Percentiles rank a stretch among this genome's conserved stretches.
phyloP scores from a whole-genome alignment of 2,113 vertebrate genomes.

The Anas platyrhynchos region DNA sequence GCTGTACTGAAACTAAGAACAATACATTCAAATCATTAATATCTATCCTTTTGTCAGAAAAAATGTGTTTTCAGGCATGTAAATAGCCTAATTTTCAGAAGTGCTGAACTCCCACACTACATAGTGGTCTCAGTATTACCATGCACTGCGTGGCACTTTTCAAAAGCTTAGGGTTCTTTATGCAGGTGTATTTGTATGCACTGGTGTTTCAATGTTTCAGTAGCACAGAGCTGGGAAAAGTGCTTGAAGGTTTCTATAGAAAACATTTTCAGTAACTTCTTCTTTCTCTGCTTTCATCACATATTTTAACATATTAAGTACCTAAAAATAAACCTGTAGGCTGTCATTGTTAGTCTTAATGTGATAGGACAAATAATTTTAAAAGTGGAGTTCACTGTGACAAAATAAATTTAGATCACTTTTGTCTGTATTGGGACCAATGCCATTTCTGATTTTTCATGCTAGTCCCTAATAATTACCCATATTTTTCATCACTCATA shows the following conservation, averaged over 20 bases:
- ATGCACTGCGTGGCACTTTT: neutral
- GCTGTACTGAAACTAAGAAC: neutral
- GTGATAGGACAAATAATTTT: slow-evolving; percentile 20
- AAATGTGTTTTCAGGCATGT: neutral
- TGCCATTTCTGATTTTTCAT: neutral
- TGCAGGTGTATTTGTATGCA: neutral
- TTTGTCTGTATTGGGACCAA: neutral
- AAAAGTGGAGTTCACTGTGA: neutral
- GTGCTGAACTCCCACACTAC: neutral
- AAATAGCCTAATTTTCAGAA: neutral
- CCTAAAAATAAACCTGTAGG: slow-evolving; percentile 13
- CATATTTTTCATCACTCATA: neutral
- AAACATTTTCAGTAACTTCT: neutral
- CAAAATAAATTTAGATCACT: neutral
- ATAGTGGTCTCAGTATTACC: neutral
- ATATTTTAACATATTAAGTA: neutral
- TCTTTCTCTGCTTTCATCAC: neutral
- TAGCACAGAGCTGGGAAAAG: neutral
- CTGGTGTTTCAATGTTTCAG: neutral
- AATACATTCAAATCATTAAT: neutral
- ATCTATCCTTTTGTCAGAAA: neutral
- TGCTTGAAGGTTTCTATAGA: neutral
- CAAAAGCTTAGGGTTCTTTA: neutral
- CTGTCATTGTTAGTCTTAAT: slow-evolving; percentile 9
- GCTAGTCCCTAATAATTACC: neutral